These are phyloP conservation scores for Tyrophagus putrescentiae DNA, from an alignment of 1,140 invertebrate genomes.

Conservation along the genomic window DNA sequence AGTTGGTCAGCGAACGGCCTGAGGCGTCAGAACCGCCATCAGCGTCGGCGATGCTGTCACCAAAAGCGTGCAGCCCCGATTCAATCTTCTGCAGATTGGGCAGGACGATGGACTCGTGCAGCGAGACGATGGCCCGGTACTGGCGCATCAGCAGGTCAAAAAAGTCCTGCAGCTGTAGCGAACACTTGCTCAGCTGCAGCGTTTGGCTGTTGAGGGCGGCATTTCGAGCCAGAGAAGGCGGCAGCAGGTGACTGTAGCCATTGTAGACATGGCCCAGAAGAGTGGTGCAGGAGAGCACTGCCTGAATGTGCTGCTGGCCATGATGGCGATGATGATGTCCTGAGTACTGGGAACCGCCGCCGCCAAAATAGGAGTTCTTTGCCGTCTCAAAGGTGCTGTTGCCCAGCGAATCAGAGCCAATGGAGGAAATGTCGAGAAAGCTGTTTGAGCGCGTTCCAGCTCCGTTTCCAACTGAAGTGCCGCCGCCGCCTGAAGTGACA, in stretches of 20 bases:
- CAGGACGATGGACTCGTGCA: slow-evolving; percentile 46
- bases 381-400: too few relatives aligned
- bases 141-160: slow-evolving; percentile 50
- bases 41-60: background rate
- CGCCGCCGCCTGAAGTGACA: background rate
- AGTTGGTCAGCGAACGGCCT: slow-evolving; percentile 14
- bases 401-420: slow-evolving; percentile 27
- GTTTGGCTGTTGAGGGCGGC: background rate
- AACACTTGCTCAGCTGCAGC: slow-evolving; percentile 17
- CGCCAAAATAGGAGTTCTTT: too few relatives aligned
- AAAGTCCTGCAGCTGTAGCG: slow-evolving; percentile 33
- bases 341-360: too few relatives aligned
- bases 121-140: slow-evolving; percentile 52
- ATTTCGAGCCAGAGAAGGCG: background rate
- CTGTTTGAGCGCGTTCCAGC: background rate
- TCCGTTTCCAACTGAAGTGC: background rate
- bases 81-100: slow-evolving; percentile 2
- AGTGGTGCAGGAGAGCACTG: background rate
- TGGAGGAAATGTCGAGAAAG: background rate
- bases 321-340: background rate
- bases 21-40: background rate
- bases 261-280: slow-evolving; percentile 1
- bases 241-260: slow-evolving; percentile 5
- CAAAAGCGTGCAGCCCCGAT: background rate
- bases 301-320: background rate